Conservation (phyloP, 2,888 invertebrate genomes). For the Branchellion lobata region DNA sequence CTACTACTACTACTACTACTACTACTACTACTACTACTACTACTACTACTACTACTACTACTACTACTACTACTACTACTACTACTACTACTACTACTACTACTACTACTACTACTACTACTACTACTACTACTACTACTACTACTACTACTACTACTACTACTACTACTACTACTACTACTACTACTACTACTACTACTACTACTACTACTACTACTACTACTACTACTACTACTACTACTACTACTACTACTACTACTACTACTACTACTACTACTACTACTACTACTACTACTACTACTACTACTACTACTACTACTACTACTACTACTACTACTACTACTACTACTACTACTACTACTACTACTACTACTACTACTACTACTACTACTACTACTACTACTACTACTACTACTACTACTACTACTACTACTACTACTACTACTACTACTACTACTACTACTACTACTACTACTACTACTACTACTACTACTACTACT, state of each 20-base stretch:
- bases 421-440: slow-evolving; percentile 24
- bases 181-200: slow-evolving; percentile 31
- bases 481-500: slow-evolving; percentile 29
- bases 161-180: slow-evolving; percentile 38
- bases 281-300: slow-evolving; percentile 26
- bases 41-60: slow-evolving; percentile 37
- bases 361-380: slow-evolving; percentile 28
- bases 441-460: slow-evolving; percentile 29
- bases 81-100: slow-evolving; percentile 38
- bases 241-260: slow-evolving; percentile 29
- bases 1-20: slow-evolving; percentile 38
- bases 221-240: slow-evolving; percentile 28
- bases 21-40: slow-evolving; percentile 37
- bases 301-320: slow-evolving; percentile 29
- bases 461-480: slow-evolving; percentile 31
- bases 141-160: slow-evolving; percentile 31
- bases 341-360: slow-evolving; percentile 31
- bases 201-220: slow-evolving; percentile 28
- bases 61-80: slow-evolving; percentile 37
- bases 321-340: slow-evolving; percentile 29
- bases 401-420: slow-evolving; percentile 31
- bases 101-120: slow-evolving; percentile 34
- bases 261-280: slow-evolving; percentile 29
- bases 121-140: slow-evolving; percentile 29
- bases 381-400: slow-evolving; percentile 29